Conservation (phyloP, 2,888 invertebrate genomes). For the Eristalis pertinax region DNA sequence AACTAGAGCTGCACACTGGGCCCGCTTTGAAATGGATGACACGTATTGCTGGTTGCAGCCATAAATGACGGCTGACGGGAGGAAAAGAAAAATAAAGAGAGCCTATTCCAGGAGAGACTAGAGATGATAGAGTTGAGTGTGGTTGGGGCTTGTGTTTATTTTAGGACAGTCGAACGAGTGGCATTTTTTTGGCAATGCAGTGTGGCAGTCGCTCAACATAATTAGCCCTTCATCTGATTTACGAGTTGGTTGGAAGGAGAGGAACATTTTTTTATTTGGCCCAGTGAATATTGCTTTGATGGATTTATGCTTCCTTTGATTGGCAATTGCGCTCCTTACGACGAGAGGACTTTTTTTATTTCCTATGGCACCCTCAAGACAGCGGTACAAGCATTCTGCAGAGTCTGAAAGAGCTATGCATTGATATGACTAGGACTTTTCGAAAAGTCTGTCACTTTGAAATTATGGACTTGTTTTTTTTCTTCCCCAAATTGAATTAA, state of each 20-base stretch:
- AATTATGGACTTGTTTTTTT: no score
- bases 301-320: neutral
- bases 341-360: no score
- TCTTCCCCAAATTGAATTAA: no score
- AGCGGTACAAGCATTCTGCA: no score
- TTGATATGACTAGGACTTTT: no score
- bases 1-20: slow-evolving; percentile 44
- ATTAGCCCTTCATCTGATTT: neutral
- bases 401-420: no score
- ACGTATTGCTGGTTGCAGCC: slow-evolving; percentile 53
- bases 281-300: neutral
- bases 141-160: no score
- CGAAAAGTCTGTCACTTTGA: no score
- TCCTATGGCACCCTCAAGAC: no score
- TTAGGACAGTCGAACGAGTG: neutral
- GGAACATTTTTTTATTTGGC: neutral
- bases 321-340: neutral
- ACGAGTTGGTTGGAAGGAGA: neutral
- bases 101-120: neutral
- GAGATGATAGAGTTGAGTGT: neutral
- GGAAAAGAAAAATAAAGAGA: neutral
- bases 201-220: neutral
- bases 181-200: neutral
- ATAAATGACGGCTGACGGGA: slow-evolving; percentile 47
- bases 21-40: slow-evolving; percentile 47